Evolutionary conservation across 2,113 vertebrate species (phyloP), one percentile per base, ranked within the genome.

Genomic region (Maccullochella peelii): DNA sequence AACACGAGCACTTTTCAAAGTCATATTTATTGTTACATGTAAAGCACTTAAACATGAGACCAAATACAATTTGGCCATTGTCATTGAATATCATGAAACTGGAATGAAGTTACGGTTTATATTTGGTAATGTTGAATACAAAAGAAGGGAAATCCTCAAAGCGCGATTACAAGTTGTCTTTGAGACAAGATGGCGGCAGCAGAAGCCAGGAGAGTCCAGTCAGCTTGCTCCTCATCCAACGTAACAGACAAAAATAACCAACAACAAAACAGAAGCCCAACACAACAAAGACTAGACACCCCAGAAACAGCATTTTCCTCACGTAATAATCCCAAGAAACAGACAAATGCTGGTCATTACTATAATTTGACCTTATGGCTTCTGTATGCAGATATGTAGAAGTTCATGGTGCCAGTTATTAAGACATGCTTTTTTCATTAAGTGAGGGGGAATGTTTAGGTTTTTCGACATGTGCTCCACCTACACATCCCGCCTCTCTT

Each of bases 1-100:
- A 88, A 90, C 73, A 85, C 54, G 2, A 79, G 62, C 74, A 20
- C 47, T 94, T 87, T 93, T 90, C 80, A 87, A 94, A 91, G 66
- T 89, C 71, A 86, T 93, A 83, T 92, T 94, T 92, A 92, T 92
- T 93, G 88, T 91, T 91, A 87, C 83, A 80, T 87, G 86, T 91
- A 94, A 95, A 95, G 95, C 94, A 93, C 92, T 92, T 92, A 88
- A 84, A 92, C 93, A 91, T 65, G 92, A 93, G 92, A 94, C 93
- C 94, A 92, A 95, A 94, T 94, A 95, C 93, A 94, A 95, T 92
- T 84, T 73, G 94, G 94, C 92, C 90, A 69, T 88, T 81, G 91
- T 90, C 91, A 73, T 42, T 77, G 88, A 92, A 84, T 94, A 94
- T 92, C 79, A 88, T 86, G 49, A 86, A 91, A 88, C 74, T 94